Base-by-base conservation (phyloP, 2,113 vertebrate genomes). In the Brachirus orientalis region DNA sequence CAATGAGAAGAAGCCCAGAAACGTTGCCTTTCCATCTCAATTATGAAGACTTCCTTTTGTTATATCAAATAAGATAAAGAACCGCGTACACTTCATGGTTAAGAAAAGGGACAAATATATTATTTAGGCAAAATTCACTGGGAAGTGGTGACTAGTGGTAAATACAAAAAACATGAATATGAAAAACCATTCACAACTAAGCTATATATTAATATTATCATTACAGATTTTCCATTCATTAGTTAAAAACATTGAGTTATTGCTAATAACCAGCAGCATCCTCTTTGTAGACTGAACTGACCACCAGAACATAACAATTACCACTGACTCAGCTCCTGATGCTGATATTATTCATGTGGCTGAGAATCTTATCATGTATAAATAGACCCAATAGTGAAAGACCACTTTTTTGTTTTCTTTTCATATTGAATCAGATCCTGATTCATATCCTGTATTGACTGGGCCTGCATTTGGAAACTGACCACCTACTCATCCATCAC, bases 381-480 rank as follows among this genome's bases (percentile, higher is more conserved):
- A 86, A 85, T 79, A 85, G 57, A 51, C 8, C 33, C 50, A 1
- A 54, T 28, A 60, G 60, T 80, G 68, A 63, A 72, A 17, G 63
- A 13, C 10, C 7, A 17, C 60, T 14, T 74, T 20, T 68, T 71
- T 74, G 43, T 78, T 87, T 64, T 65, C 2, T 55, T 64, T 62
- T 66, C 43, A 37, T 69, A 78, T 68, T 72, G 70, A 84, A 82
- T 69, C 51, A 18, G 58, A 77, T 68, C 58, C 82, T 89, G 84
- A 90, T 89, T 90, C 87, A 90, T 63, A 82, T 90, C 89, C 86
- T 79, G 82, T 71, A 82, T 80, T 63, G 82, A 82, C 81, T 64
- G 57, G 33, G 51, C 16, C 35, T 48, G 64, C 37, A 37, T 77
- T 76, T 3, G 40, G 71, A 77, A 78, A 86, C 44, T 69, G 84